phyloP scores from a whole-genome alignment of 2,797 vertebrate genomes.

The Chaetodon trifasciatus region DNA sequence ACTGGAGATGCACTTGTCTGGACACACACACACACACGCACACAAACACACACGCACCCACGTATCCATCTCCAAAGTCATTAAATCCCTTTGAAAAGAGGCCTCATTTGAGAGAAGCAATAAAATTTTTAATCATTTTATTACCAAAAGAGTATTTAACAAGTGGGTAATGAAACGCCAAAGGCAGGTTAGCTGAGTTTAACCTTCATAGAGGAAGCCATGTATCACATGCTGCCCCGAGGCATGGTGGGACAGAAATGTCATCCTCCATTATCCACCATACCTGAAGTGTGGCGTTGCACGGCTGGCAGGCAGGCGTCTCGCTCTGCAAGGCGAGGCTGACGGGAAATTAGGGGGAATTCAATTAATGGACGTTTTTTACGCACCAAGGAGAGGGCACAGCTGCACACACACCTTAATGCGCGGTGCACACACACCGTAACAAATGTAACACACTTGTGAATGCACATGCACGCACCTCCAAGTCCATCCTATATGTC shows the following conservation, averaged over 20 bases:
- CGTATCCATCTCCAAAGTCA: constrained; percentile 94
- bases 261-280: constrained; percentile 97
- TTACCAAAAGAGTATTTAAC: constrained; percentile 99
- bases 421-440: constrained; percentile 53
- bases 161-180: constrained; percentile 99
- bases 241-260: constrained; percentile 98
- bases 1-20: constrained; percentile 91
- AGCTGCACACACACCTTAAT: constrained; percentile 67
- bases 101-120: constrained; percentile 99
- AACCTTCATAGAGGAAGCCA: constrained; percentile 99
- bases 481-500: constrained; percentile 78
- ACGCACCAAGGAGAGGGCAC: constrained; percentile 94
- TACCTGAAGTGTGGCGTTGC: constrained; percentile 95
- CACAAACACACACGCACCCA: constrained; percentile 85
- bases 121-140: constrained; percentile 99
- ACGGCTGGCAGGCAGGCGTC: constrained; percentile 80
- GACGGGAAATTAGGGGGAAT: constrained; percentile 96
- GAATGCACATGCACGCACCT: constrained; percentile 50
- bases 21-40: constrained; percentile 88
- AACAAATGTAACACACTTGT: constrained; percentile 55
- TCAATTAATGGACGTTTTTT: constrained; percentile 99
- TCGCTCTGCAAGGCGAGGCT: constrained; percentile 84
- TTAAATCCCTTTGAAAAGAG: constrained; percentile 98
- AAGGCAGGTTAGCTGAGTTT: constrained; percentile 99
- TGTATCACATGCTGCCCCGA: constrained; percentile 97